phyloP scores from a whole-genome alignment of 2,113 vertebrate genomes.

The Girardinichthys multiradiatus region DNA sequence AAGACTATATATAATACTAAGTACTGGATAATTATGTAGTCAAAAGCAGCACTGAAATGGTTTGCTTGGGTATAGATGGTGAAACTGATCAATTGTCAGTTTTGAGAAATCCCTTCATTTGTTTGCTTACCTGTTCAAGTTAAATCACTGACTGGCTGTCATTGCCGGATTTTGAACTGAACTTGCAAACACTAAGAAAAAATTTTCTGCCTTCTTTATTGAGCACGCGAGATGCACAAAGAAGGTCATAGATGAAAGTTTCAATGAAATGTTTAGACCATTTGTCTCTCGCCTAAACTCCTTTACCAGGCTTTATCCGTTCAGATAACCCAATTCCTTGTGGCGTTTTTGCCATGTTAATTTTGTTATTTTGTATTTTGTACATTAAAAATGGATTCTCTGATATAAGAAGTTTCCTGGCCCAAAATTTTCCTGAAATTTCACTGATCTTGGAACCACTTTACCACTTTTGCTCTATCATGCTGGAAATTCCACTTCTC shows the following conservation, averaged over 20 bases:
- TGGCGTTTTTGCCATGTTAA: not conserved
- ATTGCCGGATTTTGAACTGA: not conserved
- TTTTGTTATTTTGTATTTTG: not conserved
- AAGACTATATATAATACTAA: conserved; percentile 49
- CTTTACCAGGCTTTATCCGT: no score
- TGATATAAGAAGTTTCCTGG: not conserved
- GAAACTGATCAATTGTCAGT: conserved; percentile 62
- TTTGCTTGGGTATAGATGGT: conserved; percentile 50
- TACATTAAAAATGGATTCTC: not conserved
- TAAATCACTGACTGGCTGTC: conserved; percentile 1
- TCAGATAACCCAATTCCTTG: not conserved
- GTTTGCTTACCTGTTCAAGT: conserved; percentile 13
- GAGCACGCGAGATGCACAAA: no score
- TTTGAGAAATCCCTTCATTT: not conserved
- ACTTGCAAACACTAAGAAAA: not conserved
- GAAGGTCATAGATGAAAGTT: not conserved
- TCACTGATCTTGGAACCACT: no score
- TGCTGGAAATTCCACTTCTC: no score
- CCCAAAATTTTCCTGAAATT: not conserved
- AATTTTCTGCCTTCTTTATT: no score
- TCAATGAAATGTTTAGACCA: not conserved
- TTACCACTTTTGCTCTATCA: no score
- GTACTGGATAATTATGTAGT: conserved; percentile 57
- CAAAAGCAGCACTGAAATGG: conserved; percentile 31
- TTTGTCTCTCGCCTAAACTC: not conserved